Evolutionary conservation across 2,888 invertebrate species (phyloP), one percentile per base, ranked within the genome.

Genomic region (Rhagium mordax): DNA sequence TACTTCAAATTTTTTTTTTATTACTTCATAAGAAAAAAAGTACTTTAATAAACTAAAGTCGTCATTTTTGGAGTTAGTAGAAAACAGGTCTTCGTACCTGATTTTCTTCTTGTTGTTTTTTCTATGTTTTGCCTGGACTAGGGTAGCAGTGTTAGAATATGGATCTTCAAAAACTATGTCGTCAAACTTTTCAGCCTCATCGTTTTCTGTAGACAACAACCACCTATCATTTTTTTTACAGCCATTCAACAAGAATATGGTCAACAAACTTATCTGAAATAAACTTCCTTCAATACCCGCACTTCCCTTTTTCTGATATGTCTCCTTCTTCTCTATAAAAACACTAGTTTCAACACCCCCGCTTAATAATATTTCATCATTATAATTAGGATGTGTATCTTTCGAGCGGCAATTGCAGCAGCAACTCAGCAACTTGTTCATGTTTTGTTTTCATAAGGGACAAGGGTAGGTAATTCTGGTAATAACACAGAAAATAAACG

Each of bases 31-130:
- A 3, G 61, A 61, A n/a, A 61, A 41, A n/a, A 47, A 61, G n/a
- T 61, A 61, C 47, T 61, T 61, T 6, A 47, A 20, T 13, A 61
- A 20, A 29, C 61, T 61, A 21, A 61, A 61, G n/a, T 61, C 61
- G 41, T 48, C 61, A 10, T 20, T 41, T 13, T 20, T 61, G 4
- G 61, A 61, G n/a, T 41, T 47, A 20, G 47, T 20, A 10, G 48
- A 47, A 16, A 47, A 18, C 18, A 48, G 20, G 18, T 61, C 20
- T 7, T 47, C 47, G 6, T 13, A 6, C 0, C 21, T 61, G 16
- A 61, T 61, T 29, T 60, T 60, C 7, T 29, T 60, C 13, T n/a
- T 29, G 2, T 27, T n/a, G 15, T 16, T 15, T n/a, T 20, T 8
- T 15, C 41, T 16, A 7, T 61, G 13, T 21, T 61, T 61, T 13